Conservation (phyloP, 2,888 invertebrate species). For the Dromius quadrimaculatus region DNA sequence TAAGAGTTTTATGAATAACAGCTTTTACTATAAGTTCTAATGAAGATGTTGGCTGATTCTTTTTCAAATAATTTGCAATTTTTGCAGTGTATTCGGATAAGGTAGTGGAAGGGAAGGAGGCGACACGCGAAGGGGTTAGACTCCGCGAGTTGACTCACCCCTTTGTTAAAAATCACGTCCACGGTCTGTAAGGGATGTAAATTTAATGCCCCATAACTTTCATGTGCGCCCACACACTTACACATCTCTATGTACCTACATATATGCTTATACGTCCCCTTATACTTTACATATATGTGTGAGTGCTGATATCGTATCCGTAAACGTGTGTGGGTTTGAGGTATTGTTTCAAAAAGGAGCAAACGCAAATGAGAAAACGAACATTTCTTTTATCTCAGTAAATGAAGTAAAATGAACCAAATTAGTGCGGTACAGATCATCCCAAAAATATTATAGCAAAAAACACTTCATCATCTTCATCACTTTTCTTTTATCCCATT, state of each 20-base stretch:
- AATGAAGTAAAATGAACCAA: slow-evolving; percentile 50
- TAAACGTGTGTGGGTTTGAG: slow-evolving; percentile 26
- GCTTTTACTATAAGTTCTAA: no score
- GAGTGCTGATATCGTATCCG: slow-evolving; percentile 31
- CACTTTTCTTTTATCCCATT: no score
- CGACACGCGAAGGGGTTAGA: slow-evolving; percentile 37
- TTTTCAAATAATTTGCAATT: background rate
- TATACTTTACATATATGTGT: background rate
- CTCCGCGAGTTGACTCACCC: slow-evolving; percentile 54
- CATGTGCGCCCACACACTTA: slow-evolving; percentile 44
- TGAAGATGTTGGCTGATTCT: no score
- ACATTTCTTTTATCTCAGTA: slow-evolving; percentile 49
- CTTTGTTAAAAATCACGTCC: slow-evolving; percentile 56
- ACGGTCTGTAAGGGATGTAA: slow-evolving; percentile 56
- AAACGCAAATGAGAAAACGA: slow-evolving; percentile 50
- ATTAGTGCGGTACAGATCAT: slow-evolving; percentile 38
- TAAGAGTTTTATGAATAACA: no score
- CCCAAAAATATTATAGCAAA: slow-evolving; percentile 32
- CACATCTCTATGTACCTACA: background rate
- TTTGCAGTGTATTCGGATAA: slow-evolving; percentile 42
- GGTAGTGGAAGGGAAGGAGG: background rate
- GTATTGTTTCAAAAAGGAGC: slow-evolving; percentile 50
- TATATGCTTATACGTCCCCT: slow-evolving; percentile 1
- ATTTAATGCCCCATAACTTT: slow-evolving; percentile 56
- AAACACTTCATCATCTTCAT: no score